Conservation (phyloP, 2,797 vertebrate genomes). For the Ctenochaetus hawaiiensis region DNA sequence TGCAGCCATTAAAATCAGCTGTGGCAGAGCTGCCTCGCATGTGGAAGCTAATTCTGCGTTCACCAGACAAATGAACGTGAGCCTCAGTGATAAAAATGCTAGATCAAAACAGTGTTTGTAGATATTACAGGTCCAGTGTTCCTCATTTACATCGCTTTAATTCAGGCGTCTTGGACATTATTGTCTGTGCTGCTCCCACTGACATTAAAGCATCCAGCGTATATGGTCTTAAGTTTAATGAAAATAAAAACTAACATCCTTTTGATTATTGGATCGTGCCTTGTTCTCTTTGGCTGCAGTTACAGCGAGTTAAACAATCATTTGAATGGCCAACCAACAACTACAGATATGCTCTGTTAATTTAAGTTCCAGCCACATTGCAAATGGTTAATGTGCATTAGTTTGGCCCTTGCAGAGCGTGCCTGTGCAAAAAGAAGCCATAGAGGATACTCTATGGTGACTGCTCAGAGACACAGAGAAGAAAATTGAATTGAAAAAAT, state of each 20-base stretch:
- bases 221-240: slow-evolving; percentile 36
- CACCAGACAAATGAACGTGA: slow-evolving; percentile 33
- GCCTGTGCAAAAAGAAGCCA: neutral
- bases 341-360: slow-evolving; percentile 1
- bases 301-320: slow-evolving; percentile 16
- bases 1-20: slow-evolving; percentile 24
- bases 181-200: slow-evolving; percentile 13
- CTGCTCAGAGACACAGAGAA: neutral
- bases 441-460: too few species aligned
- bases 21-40: neutral
- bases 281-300: slow-evolving; percentile 25
- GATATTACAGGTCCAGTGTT: slow-evolving; percentile 27
- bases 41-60: slow-evolving; percentile 17
- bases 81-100: slow-evolving; percentile 1
- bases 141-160: slow-evolving; percentile 54
- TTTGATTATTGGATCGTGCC: slow-evolving; percentile 42
- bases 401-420: neutral
- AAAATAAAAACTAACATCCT: slow-evolving; percentile 35
- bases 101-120: slow-evolving; percentile 37
- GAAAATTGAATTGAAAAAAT: neutral
- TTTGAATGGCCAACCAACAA: slow-evolving; percentile 16
- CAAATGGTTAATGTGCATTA: neutral
- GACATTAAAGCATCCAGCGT: slow-evolving; percentile 44
- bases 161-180: slow-evolving; percentile 25
- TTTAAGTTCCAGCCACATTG: neutral